Percentiles rank a stretch among this genome's conserved stretches.
Evolutionary conservation across 1,140 invertebrate species (phyloP).

Genomic region (Philotrypesis tridentata): DNA sequence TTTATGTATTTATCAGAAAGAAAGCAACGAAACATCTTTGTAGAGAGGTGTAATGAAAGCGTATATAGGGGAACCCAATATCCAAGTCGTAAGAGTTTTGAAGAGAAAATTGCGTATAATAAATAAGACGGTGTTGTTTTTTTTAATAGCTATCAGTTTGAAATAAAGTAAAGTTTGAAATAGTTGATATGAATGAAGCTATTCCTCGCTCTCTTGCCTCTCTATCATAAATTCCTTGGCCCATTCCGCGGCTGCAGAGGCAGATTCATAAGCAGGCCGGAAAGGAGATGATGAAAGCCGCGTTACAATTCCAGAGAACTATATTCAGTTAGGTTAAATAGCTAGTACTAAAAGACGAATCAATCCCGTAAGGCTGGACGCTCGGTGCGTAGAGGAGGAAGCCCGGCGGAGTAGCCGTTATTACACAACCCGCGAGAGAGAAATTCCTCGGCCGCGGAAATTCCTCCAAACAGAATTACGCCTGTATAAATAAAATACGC

Average conservation of each 20-base stretch:
- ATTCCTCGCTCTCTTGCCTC: neutral
- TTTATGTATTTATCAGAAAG: no score
- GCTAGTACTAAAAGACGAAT: neutral
- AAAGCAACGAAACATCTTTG: no score
- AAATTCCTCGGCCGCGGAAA: neutral
- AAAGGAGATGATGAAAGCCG: neutral
- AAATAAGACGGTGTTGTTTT: neutral
- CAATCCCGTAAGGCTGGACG: neutral
- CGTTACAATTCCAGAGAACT: neutral
- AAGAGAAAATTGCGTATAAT: neutral
- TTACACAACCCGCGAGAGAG: neutral
- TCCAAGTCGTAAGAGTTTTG: no score
- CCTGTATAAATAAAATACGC: constrained; percentile 1
- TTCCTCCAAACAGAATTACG: neutral
- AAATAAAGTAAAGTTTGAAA: neutral
- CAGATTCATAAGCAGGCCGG: no score
- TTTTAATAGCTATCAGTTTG: neutral
- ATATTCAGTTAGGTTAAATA: neutral
- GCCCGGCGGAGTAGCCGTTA: no score
- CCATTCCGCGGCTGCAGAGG: neutral
- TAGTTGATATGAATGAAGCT: neutral
- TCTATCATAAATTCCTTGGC: no score
- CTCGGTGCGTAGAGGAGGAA: neutral
- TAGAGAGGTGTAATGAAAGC: no score
- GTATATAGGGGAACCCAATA: no score